These are phyloP conservation scores for Dinothrombium tinctorium DNA, from an alignment of 1,140 invertebrate species.

Conservation along the genomic window DNA sequence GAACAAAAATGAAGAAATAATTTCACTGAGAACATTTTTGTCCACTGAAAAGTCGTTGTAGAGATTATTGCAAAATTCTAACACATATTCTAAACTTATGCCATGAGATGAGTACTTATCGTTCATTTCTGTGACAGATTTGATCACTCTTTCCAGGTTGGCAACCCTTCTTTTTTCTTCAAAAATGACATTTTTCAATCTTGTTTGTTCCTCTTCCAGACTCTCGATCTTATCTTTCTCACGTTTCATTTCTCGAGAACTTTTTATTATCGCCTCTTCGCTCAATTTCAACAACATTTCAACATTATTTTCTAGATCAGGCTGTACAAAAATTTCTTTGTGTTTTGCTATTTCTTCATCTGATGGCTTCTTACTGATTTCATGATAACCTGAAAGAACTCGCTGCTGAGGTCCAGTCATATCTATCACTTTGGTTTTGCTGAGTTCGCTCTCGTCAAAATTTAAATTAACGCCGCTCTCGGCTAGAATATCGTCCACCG, in stretches of 20 bases:
- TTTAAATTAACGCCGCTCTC: conserved; percentile 26
- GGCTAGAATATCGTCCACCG: conserved; percentile 75
- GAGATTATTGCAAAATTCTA: too few species aligned
- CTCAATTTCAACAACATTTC: conserved; percentile 70
- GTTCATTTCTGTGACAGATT: not conserved
- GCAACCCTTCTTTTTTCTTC: too few species aligned
- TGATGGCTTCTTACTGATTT: conserved; percentile 32
- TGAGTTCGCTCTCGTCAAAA: conserved; percentile 21
- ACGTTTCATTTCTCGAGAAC: conserved; percentile 48
- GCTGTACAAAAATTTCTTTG: conserved; percentile 17
- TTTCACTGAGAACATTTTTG: not conserved
- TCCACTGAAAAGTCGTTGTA: not conserved
- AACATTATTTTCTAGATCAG: conserved; percentile 46
- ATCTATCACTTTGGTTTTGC: conserved; percentile 89
- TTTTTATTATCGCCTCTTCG: conserved; percentile 79
- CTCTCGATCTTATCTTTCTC: not conserved
- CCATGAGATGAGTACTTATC: not conserved
- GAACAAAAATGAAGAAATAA: conserved; percentile 19
- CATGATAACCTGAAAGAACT: conserved; percentile 82
- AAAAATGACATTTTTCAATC: too few species aligned
- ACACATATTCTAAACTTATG: not conserved
- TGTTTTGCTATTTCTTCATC: conserved; percentile 25
- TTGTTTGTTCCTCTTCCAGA: not conserved
- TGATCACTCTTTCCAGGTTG: too few species aligned
- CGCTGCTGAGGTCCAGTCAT: conserved; percentile 88